These are phyloP conservation scores for Dasypus novemcinctus DNA, from an alignment of 2,113 vertebrate genomes.

Conservation along the genomic window DNA sequence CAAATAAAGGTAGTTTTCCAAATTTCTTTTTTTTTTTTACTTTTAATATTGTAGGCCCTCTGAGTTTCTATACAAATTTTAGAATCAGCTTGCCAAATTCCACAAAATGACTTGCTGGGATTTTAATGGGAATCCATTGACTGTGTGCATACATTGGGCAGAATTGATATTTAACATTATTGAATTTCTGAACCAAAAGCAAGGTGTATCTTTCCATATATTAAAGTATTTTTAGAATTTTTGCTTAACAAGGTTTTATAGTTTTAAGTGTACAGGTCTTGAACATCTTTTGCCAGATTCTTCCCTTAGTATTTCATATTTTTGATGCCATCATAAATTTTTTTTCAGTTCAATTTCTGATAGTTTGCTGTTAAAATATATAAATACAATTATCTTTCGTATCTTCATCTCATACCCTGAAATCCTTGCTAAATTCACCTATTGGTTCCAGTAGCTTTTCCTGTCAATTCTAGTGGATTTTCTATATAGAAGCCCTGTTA, in stretches of 20 bases:
- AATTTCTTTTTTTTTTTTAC: neutral
- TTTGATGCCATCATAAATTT: neutral
- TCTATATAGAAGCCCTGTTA: neutral
- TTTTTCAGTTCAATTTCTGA: neutral
- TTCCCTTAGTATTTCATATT: neutral
- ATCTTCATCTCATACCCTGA: neutral
- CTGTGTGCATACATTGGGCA: neutral
- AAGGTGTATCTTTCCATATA: neutral
- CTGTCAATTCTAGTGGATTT: neutral
- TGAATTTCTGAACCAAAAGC: neutral
- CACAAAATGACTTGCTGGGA: no score
- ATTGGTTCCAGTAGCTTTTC: neutral
- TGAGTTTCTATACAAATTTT: neutral
- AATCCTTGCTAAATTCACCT: neutral
- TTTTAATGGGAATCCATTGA: neutral
- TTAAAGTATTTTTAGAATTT: neutral
- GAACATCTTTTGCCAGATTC: neutral
- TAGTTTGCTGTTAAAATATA: neutral
- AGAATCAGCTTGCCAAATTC: neutral
- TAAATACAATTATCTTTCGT: neutral
- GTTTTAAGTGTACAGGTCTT: neutral
- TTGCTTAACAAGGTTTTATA: neutral
- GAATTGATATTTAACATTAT: neutral
- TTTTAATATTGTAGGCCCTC: neutral
- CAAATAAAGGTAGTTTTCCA: neutral